Percentiles rank a stretch among this genome's conserved stretches.
Evolutionary conservation across 2,113 vertebrate species (phyloP).

Genomic region (Phocoena phocoena): DNA sequence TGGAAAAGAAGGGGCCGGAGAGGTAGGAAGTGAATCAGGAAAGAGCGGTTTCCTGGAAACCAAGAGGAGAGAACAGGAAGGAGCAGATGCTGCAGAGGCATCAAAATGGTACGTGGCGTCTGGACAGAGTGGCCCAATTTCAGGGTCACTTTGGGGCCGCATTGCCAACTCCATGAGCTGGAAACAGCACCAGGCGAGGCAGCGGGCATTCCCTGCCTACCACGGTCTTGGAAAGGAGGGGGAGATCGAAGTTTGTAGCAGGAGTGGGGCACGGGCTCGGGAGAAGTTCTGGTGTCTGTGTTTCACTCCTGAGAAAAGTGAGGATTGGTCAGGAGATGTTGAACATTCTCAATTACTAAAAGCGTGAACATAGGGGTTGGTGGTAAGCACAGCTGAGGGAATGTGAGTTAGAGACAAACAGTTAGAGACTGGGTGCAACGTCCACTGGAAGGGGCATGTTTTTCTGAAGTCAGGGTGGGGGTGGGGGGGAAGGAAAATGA

Average conservation of each 20-base stretch:
- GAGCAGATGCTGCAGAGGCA: background rate
- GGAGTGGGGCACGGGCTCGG: background rate
- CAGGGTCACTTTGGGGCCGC: background rate
- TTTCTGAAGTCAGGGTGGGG: too few relatives aligned
- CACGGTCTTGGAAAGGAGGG: too few relatives aligned
- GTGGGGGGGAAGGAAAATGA: rapidly evolving
- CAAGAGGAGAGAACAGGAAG: background rate
- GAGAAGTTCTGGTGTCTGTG: background rate
- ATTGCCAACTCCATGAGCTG: rapidly evolving
- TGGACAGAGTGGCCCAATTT: background rate
- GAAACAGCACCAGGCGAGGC: too few relatives aligned
- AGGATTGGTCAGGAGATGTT: rapidly evolving
- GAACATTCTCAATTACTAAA: background rate
- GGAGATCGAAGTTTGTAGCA: background rate
- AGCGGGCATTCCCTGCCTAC: rapidly evolving
- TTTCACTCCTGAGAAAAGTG: background rate
- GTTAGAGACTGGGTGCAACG: background rate
- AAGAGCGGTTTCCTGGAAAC: background rate
- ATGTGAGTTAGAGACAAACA: rapidly evolving
- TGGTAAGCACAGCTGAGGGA: rapidly evolving
- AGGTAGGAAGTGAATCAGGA: background rate
- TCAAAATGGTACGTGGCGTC: rapidly evolving
- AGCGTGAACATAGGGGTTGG: rapidly evolving
- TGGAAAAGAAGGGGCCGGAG: background rate
- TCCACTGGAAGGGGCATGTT: rapidly evolving